phyloP scores from a whole-genome alignment of 2,797 vertebrate genomes.

The Taeniopygia guttata region DNA sequence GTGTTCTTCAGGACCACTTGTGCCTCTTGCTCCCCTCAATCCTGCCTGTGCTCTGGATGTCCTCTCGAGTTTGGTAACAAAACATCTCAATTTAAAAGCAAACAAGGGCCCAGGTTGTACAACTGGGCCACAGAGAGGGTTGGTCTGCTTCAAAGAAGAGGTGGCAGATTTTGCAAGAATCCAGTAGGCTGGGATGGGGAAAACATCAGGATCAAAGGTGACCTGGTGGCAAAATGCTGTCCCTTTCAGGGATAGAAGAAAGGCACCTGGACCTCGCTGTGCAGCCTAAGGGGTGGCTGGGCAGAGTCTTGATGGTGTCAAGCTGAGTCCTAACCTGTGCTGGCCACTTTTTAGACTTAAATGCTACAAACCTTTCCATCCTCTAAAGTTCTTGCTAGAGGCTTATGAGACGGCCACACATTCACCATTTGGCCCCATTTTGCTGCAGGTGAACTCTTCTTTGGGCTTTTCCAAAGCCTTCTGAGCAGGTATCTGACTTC shows the following conservation, averaged over 20 bases:
- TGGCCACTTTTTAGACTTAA: background rate
- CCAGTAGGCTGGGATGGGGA: no score
- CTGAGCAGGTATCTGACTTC: background rate
- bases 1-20: no score
- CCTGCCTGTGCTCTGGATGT: no score
- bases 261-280: background rate
- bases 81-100: no score
- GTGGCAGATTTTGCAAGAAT: no score
- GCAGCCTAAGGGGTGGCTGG: background rate
- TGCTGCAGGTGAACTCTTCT: background rate
- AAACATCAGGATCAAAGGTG: no score
- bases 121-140: no score
- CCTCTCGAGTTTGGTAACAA: no score
- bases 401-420: accelerated
- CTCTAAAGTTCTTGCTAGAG: background rate
- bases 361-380: background rate
- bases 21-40: no score
- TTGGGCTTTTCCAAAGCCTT: background rate
- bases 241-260: background rate
- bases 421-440: background rate
- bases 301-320: background rate
- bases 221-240: background rate
- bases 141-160: no score
- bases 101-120: no score
- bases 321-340: no score